Conservation (phyloP, 2,113 vertebrate species). For the Lycaon pictus region DNA sequence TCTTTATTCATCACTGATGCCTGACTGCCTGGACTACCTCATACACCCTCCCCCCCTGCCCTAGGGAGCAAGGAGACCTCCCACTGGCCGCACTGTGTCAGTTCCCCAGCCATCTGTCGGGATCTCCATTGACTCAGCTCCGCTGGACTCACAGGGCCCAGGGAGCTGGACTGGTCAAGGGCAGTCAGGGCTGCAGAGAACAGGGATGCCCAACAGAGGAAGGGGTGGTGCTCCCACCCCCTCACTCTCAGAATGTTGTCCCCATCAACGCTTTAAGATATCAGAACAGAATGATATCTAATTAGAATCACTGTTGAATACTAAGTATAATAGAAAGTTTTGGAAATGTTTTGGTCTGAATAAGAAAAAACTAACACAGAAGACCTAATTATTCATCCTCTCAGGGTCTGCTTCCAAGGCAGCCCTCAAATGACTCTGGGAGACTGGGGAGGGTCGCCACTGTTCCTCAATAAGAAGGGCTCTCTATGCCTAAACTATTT, state of each 20-base stretch:
- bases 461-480: not conserved
- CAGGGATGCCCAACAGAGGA: not conserved
- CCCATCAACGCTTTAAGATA: not conserved
- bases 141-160: not conserved
- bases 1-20: not conserved
- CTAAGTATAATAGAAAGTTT: not conserved
- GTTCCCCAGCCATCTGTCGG: not conserved
- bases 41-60: not conserved
- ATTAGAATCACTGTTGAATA: not conserved
- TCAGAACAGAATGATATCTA: not conserved
- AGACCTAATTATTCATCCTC: not conserved
- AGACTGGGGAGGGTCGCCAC: not conserved
- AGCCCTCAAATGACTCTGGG: fast-evolving
- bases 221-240: not conserved
- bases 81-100: too few relatives aligned
- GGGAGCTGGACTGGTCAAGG: not conserved
- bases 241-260: too few relatives aligned
- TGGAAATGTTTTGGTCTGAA: not conserved
- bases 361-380: not conserved
- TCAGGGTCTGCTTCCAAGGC: too few relatives aligned
- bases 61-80: not conserved
- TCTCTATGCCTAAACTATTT: not conserved
- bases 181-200: not conserved
- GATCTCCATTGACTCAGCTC: not conserved
- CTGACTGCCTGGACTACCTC: not conserved